Percentiles rank a stretch among this genome's conserved stretches.
These are phyloP conservation scores for Aphelocoma californica DNA, from an alignment of 2,797 vertebrate genomes.

Conservation along the genomic window DNA sequence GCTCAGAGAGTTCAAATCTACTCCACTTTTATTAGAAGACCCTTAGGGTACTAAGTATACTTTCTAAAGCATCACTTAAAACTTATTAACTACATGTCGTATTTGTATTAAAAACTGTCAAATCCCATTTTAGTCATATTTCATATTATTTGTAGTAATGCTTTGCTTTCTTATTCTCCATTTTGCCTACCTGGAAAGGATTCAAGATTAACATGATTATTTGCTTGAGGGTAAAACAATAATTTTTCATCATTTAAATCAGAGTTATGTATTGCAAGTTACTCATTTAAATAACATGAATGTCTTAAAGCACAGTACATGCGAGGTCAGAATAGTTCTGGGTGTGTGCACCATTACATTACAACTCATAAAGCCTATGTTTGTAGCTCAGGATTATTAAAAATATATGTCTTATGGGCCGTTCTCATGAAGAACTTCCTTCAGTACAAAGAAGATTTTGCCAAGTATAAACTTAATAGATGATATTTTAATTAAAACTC, in stretches of 20 bases:
- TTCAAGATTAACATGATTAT: slow-evolving; percentile 28
- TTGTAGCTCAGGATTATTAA: slow-evolving; percentile 24
- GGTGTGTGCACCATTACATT: slow-evolving; percentile 15
- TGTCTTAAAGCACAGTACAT: slow-evolving; percentile 19
- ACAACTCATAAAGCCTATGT: neutral
- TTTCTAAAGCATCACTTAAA: slow-evolving; percentile 16
- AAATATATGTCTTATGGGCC: neutral
- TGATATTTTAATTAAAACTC: neutral
- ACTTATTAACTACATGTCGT: slow-evolving; percentile 10
- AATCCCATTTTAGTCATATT: neutral
- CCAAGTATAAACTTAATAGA: neutral
- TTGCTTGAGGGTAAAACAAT: slow-evolving; percentile 50
- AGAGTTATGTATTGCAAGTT: slow-evolving; percentile 35
- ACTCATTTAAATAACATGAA: slow-evolving; percentile 56
- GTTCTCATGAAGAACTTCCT: neutral
- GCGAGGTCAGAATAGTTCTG: slow-evolving; percentile 41
- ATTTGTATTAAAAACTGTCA: slow-evolving; percentile 22
- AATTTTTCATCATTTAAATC: slow-evolving; percentile 47
- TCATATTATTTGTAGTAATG: slow-evolving; percentile 26
- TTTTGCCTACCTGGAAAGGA: slow-evolving; percentile 30
- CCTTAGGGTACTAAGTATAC: slow-evolving; percentile 2
- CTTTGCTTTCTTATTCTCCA: neutral
- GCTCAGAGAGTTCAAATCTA: neutral
- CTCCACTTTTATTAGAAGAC: slow-evolving; percentile 19
- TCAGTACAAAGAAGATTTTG: neutral